A percentile compares a stretch with the other conserved stretches of the same genome.
Conservation (phyloP, 1,140 invertebrate genomes). For the Temnothorax nylanderi region DNA sequence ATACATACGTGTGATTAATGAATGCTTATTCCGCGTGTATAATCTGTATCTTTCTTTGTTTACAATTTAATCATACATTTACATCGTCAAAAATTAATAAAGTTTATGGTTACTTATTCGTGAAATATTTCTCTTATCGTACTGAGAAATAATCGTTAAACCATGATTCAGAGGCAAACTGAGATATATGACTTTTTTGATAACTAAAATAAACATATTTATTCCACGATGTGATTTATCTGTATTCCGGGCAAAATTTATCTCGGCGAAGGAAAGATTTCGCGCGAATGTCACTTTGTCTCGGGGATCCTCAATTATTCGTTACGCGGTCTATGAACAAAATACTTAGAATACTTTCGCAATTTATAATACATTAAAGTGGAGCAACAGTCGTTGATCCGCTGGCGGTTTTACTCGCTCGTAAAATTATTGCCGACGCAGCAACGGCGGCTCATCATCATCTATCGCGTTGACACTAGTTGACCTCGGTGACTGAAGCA, state of each 20-base stretch:
- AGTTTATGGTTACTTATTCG: neutral
- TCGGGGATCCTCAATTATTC: neutral
- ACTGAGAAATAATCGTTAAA: neutral
- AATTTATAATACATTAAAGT: constrained; percentile 46
- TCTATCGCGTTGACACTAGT: constrained; percentile 72
- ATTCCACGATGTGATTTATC: neutral
- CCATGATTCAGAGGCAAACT: neutral
- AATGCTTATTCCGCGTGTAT: neutral
- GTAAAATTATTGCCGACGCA: constrained; percentile 64
- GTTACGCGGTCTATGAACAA: neutral
- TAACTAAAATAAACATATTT: neutral
- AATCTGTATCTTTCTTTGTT: neutral
- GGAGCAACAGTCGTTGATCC: constrained; percentile 18
- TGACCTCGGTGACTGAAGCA: constrained; percentile 63
- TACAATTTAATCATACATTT: neutral
- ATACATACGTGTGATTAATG: neutral
- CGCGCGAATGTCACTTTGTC: neutral
- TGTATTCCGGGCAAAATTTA: neutral
- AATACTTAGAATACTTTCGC: constrained; percentile 11
- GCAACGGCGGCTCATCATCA: constrained; percentile 63
- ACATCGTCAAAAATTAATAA: neutral
- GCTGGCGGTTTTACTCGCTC: constrained; percentile 41
- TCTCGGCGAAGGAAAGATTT: neutral
- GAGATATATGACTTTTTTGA: neutral
- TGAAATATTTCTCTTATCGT: neutral